phyloP scores from a whole-genome alignment of 2,888 invertebrate genomes.

The Nesidiocoris tenuis region DNA sequence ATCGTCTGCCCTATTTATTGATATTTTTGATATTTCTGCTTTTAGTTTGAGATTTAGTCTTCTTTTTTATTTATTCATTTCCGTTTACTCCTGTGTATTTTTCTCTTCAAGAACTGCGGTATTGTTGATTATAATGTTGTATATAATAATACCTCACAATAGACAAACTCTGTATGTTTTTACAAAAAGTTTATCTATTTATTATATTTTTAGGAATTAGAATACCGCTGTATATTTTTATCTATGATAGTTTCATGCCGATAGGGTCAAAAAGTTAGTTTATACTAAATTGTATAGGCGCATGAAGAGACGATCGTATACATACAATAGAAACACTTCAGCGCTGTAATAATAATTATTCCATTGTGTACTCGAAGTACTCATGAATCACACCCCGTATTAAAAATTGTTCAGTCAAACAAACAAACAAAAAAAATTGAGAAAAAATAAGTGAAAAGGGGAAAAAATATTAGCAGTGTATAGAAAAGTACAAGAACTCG shows the following conservation, averaged over 20 bases:
- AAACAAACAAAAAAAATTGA: too few relatives aligned
- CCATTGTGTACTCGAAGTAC: background rate
- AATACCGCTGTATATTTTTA: constrained; percentile 32
- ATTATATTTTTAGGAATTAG: constrained; percentile 18
- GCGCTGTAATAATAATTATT: background rate
- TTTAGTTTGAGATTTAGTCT: background rate
- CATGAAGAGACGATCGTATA: background rate
- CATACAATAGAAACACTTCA: background rate
- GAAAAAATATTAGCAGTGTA: background rate
- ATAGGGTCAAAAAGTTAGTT: background rate
- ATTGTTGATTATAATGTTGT: background rate
- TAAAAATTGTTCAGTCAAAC: background rate
- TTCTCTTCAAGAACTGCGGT: background rate
- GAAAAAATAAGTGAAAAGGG: too few relatives aligned
- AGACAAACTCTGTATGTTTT: background rate
- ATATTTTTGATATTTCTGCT: background rate
- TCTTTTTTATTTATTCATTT: background rate
- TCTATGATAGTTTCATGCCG: background rate
- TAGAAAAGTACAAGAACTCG: background rate
- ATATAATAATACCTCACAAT: background rate
- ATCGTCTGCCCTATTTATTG: background rate
- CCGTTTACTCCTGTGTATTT: background rate
- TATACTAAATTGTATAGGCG: background rate
- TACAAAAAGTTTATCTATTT: constrained; percentile 6
- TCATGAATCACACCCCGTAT: background rate